Percentiles rank a stretch among this genome's conserved stretches.
phyloP scores from a whole-genome alignment of 2,797 vertebrate species.

The Hyperoplus immaculatus region DNA sequence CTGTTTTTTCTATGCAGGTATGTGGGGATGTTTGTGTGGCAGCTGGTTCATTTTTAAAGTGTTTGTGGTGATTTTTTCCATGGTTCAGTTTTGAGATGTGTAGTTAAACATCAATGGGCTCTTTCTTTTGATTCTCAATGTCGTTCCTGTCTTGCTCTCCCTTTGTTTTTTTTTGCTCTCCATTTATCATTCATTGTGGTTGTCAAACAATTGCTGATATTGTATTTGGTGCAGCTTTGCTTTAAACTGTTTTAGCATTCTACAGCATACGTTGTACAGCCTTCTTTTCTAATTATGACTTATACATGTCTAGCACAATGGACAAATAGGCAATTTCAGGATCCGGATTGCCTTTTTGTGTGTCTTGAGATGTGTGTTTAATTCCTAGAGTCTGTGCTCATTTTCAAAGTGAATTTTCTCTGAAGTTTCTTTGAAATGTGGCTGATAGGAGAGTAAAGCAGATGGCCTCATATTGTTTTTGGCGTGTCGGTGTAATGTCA shows the following conservation, averaged over 20 bases:
- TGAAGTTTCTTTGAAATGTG: no score
- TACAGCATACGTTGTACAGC: background rate
- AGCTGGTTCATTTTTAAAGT: slow-evolving; percentile 35
- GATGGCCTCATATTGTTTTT: no score
- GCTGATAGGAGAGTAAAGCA: no score
- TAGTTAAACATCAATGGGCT: slow-evolving; percentile 31
- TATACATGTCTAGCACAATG: background rate
- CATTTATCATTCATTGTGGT: slow-evolving; percentile 5
- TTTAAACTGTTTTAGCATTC: background rate
- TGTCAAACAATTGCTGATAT: slow-evolving; percentile 6
- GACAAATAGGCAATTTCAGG: background rate
- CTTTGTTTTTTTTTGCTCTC: slow-evolving; percentile 10
- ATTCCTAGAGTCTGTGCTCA: background rate
- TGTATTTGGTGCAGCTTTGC: background rate
- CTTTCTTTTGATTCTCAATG: slow-evolving; percentile 11
- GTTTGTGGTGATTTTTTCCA: slow-evolving; percentile 27
- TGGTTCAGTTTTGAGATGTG: slow-evolving; percentile 17
- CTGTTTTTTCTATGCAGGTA: slow-evolving; percentile 14
- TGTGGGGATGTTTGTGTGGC: slow-evolving; percentile 15
- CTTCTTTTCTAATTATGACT: background rate
- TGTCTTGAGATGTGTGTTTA: background rate
- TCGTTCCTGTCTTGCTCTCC: slow-evolving; percentile 18
- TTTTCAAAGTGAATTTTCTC: no score
- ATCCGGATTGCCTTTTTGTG: background rate
- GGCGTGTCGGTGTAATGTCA: no score